These are phyloP conservation scores for Telmatochromis sp. DNA, from an alignment of 2,113 vertebrate genomes.

Conservation along the genomic window DNA sequence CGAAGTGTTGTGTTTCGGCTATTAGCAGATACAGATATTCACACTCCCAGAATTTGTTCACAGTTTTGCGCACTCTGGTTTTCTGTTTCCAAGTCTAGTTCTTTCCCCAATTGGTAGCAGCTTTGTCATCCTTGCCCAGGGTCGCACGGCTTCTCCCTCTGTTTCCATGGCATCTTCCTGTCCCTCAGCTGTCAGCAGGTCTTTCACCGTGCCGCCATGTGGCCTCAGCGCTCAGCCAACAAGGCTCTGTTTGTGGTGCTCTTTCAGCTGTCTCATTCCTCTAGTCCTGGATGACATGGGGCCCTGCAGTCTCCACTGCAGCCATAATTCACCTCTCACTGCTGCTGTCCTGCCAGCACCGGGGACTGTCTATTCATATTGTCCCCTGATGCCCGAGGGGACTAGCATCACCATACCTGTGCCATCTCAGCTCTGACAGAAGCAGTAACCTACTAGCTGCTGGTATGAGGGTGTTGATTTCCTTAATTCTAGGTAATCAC, in stretches of 20 bases:
- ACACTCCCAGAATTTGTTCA: not conserved
- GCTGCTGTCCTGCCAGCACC: constrained; percentile 2
- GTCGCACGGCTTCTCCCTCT: constrained; percentile 3
- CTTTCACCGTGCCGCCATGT: constrained; percentile 41
- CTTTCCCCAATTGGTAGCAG: not conserved
- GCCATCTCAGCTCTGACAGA: not conserved
- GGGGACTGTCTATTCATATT: not conserved
- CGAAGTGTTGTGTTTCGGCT: not conserved
- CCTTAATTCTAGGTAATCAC: not conserved
- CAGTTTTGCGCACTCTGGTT: not conserved
- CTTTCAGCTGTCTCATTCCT: constrained; percentile 71
- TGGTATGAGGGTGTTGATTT: not conserved
- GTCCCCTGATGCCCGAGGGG: not conserved
- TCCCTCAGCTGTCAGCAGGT: constrained; percentile 56
- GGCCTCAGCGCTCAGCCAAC: constrained; percentile 41
- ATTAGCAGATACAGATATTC: not conserved
- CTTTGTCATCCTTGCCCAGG: not conserved
- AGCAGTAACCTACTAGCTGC: not conserved
- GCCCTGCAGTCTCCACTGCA: constrained; percentile 34
- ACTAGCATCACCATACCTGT: not conserved
- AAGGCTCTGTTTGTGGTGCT: constrained; percentile 39
- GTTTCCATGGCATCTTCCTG: constrained; percentile 32
- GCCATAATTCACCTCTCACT: constrained; percentile 25
- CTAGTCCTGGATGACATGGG: constrained; percentile 54
- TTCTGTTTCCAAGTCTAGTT: not conserved